These are phyloP conservation scores for Oreochromis spilurus DNA, from an alignment of 2,113 vertebrate species.

Conservation along the genomic window DNA sequence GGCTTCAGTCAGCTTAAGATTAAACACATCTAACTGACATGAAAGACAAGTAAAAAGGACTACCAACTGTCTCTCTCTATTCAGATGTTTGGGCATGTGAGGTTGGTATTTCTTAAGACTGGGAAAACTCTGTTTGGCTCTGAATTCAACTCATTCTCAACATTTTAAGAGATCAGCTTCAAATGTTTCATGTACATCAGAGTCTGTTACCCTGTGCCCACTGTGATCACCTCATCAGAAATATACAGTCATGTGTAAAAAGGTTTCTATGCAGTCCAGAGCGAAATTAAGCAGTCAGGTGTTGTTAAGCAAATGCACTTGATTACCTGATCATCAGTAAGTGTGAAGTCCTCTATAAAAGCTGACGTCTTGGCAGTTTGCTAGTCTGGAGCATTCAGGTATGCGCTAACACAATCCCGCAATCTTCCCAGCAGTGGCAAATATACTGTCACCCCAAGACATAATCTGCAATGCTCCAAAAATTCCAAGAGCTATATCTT, in stretches of 20 bases:
- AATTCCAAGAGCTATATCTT: background rate
- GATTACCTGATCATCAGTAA: background rate
- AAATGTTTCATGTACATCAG: background rate
- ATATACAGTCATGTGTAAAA: background rate
- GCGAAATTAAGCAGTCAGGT: background rate
- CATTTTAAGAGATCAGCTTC: rapidly evolving
- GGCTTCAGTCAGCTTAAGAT: background rate
- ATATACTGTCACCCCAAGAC: background rate
- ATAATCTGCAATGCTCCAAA: background rate
- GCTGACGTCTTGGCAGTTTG: background rate
- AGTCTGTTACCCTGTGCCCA: background rate
- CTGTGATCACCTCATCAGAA: background rate
- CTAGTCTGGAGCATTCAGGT: background rate
- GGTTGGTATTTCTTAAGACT: background rate
- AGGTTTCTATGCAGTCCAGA: background rate
- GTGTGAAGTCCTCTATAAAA: background rate
- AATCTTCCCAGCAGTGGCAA: background rate
- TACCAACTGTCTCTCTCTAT: background rate
- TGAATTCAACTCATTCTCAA: background rate
- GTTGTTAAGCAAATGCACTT: background rate
- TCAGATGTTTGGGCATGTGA: background rate
- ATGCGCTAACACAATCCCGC: background rate
- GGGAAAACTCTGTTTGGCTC: background rate
- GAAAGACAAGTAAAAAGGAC: background rate
- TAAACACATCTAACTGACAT: conserved; percentile 13